phyloP scores from a whole-genome alignment of 2,888 invertebrate species.

The Cinara cedri region DNA sequence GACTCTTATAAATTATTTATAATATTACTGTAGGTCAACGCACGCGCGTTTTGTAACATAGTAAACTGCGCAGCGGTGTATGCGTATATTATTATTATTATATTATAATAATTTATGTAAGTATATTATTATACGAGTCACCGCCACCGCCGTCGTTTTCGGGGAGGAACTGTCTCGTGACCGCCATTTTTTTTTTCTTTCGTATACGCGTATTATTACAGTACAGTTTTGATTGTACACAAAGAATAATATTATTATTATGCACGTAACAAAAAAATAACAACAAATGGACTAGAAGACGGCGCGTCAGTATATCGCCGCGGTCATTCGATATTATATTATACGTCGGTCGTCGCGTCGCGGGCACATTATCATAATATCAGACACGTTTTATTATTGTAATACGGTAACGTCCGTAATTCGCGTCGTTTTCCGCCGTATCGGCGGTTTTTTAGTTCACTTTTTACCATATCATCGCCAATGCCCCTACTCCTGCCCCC shows the following conservation, averaged over 20 bases:
- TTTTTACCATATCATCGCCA: no score
- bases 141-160: not conserved
- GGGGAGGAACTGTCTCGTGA: slow-evolving; percentile 24
- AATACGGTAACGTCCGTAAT: not conserved
- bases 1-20: slow-evolving; percentile 52
- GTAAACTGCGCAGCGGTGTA: not conserved
- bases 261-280: not conserved
- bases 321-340: no score
- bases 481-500: no score
- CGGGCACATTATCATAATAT: slow-evolving; percentile 1
- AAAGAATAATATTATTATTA: not conserved
- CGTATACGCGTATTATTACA: not conserved
- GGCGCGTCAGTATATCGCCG: no score
- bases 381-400: slow-evolving; percentile 33
- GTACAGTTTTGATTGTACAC: not conserved
- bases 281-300: slow-evolving; percentile 21
- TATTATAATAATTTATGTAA: no score
- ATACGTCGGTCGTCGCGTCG: no score
- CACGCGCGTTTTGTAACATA: not conserved
- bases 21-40: slow-evolving; percentile 10
- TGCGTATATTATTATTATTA: not conserved
- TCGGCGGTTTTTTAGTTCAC: no score
- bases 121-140: no score
- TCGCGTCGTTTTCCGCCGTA: slow-evolving; percentile 7
- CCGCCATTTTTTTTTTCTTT: slow-evolving; percentile 8